Base-by-base conservation (phyloP, 1,140 invertebrate genomes). In the Bombyx mandarina region DNA sequence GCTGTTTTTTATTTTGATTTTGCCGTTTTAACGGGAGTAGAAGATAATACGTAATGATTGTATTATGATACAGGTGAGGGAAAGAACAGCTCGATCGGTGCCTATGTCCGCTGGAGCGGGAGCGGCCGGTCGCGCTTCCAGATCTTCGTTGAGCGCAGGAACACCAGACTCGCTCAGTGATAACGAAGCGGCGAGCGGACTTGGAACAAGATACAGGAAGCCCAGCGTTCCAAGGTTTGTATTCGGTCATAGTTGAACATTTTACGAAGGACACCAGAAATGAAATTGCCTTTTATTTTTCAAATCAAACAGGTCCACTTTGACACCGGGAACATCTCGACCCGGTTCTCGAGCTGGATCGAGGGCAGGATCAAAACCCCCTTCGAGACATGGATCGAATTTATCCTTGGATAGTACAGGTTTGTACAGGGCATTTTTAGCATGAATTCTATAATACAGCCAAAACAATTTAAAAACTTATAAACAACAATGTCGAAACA, bases 311-410 rank as follows among this genome's bases (percentile, higher is more conserved):
- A 91, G 90, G 67, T 87, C 87, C 8, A 90, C 89, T 12, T 73
- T 91, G 64, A 92, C 92, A 53, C 92, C 92, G 10, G 91, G 90
- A 61, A 91, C 93, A 12, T 96, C 94, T 57, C 89, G 93, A 77
- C 93, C 94, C 49, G 91, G 92, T 45, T 96, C 94, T 49, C 89
- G 95, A 71, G 93, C 95, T 53, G 92, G 93, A 45, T 96, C 94
- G 69, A 91, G 96, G 71, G 90, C 92, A 63, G 93, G 94, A 49
- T 95, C 94, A 45, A 96, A 97, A 82, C 96, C 96, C 67, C 94
- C 96, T 22, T 98, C 96, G 75, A 92, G 97, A 74, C 95, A 97
- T 75, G 96, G 96, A 61, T 98, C 97, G 44, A 97, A 96, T 70
- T 91, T 97, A 51, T 97, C 96, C 22, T 88, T 98, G 57, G 96